Conservation (phyloP, 2,888 invertebrate genomes). For the Panzeria rudis region DNA sequence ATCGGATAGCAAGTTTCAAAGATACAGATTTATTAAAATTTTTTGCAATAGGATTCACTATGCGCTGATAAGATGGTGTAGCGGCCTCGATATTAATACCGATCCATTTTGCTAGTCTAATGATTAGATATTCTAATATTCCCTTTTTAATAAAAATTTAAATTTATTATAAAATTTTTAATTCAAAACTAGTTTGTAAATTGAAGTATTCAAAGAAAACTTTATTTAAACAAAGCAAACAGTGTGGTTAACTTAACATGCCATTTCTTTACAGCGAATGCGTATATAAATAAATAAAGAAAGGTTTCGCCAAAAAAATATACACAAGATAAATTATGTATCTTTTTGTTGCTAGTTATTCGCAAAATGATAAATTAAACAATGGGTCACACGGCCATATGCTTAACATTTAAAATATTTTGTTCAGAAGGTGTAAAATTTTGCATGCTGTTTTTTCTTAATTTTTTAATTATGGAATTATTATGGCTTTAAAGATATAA, state of each 20-base stretch:
- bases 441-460: neutral
- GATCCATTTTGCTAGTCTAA: no score
- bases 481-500: neutral
- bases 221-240: no score
- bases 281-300: neutral
- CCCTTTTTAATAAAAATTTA: no score
- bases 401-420: neutral
- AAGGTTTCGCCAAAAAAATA: constrained; percentile 2
- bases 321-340: neutral
- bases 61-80: no score
- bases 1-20: no score
- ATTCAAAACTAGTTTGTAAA: no score
- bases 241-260: neutral
- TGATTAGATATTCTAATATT: no score
- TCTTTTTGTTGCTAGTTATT: neutral
- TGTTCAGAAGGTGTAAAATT: neutral
- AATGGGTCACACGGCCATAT: neutral
- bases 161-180: no score
- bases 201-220: no score
- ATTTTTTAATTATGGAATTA: neutral
- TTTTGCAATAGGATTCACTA: no score
- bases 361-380: constrained; percentile 31
- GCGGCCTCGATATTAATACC: no score
- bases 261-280: neutral
- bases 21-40: no score